A percentile compares a stretch with the other conserved stretches of the same genome.
phyloP scores from a whole-genome alignment of 2,797 vertebrate species.

The Sebastes trivittatus region DNA sequence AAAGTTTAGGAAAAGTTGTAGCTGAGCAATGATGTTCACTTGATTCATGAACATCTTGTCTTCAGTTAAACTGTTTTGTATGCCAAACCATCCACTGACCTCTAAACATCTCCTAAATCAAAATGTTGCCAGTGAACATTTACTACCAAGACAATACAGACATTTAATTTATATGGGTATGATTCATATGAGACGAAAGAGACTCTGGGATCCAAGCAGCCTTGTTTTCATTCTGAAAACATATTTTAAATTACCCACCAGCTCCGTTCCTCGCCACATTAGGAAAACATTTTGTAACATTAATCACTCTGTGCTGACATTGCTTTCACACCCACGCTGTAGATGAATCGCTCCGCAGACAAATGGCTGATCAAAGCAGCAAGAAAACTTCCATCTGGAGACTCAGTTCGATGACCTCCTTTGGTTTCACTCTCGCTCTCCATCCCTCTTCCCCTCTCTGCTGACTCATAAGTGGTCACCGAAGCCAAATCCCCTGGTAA shows the following conservation, averaged over 20 bases:
- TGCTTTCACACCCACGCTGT: slow-evolving; percentile 43
- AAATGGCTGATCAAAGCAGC: slow-evolving; percentile 47
- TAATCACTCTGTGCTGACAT: slow-evolving; percentile 55
- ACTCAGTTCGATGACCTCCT: slow-evolving; percentile 40
- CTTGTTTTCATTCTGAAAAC: slow-evolving; percentile 31
- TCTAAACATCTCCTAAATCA: not conserved
- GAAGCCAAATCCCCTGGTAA: slow-evolving; percentile 22
- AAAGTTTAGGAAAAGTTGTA: too few relatives aligned
- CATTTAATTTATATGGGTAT: not conserved
- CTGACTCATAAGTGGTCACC: slow-evolving; percentile 38
- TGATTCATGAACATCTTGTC: not conserved
- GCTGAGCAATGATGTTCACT: not conserved
- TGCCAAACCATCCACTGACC: not conserved
- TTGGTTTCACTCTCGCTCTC: not conserved
- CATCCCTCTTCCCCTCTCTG: slow-evolving; percentile 19
- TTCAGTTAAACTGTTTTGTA: too few relatives aligned
- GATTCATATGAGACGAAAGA: not conserved
- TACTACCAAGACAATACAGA: not conserved
- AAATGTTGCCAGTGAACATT: not conserved
- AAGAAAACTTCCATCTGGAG: slow-evolving; percentile 31
- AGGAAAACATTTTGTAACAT: slow-evolving; percentile 40
- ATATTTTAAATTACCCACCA: slow-evolving; percentile 30
- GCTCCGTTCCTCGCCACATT: slow-evolving; percentile 28
- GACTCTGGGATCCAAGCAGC: not conserved
- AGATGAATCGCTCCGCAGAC: slow-evolving; percentile 43